Base-by-base conservation (phyloP, 2,888 invertebrate species). In the Synergus laeviventris region DNA sequence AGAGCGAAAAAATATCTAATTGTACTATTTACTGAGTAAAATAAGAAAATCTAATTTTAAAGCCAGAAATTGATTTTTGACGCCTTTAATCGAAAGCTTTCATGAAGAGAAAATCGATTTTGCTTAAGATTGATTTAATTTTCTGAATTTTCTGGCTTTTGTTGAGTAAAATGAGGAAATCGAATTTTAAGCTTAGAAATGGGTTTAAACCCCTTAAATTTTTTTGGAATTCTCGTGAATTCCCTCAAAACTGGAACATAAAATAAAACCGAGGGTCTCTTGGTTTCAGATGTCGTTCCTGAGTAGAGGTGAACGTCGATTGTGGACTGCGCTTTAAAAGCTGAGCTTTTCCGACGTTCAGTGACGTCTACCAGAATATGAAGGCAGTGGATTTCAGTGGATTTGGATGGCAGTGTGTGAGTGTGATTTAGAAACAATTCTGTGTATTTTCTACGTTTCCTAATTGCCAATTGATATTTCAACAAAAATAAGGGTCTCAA, bases 321-420 rank as follows among this genome's bases (percentile, higher is more conserved):
- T 70, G 70, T 70, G 70, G 7, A 70, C 70, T 70, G 45, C 45
- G 66, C 66, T 70, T 70, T 70, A 70, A 49, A 70, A 70, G 66
- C 16, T 24, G 45, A 70, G 66, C 45, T 49, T 70, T 49, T 49
- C 49, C 49, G 21, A 31, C 70, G 39, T 70, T 70, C 31, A 49
- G 70, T 70, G 70, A 70, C n/a, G 21, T 64, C 42, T 42, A n/a
- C 39, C 18, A 42, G 39, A 64, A 64, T 42, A 64, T 66, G 24
- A 21, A 56, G 9, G 54, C 54, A 56, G 54, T 56, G 18, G 11
- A 21, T 56, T 2, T 7, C n/a, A n/a, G 36, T 31, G n/a, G 16
- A 9, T 31, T 36, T 36, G n/a, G 18, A 38, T 62, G 42, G 16
- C 16, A 70, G 16, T 70, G 24, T 70, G 31, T 45, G n/a, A 42